A percentile compares a stretch with the other conserved stretches of the same genome.
phyloP scores from a whole-genome alignment of 2,113 vertebrate genomes.

The Bolborhynchus lineola region DNA sequence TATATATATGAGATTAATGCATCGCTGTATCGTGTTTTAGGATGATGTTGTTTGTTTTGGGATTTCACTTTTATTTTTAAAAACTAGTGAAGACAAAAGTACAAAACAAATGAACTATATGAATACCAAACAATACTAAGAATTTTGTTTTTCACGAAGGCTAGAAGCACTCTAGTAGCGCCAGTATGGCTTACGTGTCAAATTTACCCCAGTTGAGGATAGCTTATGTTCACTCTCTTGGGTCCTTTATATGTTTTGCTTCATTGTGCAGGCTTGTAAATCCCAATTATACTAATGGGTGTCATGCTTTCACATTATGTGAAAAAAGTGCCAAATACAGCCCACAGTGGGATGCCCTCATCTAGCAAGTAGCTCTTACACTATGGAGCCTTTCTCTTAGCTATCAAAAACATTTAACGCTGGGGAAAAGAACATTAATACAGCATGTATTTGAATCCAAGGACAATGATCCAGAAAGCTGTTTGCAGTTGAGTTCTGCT shows the following conservation, averaged over 20 bases:
- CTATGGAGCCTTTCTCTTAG: constrained; percentile 42
- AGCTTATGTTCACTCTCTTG: constrained; percentile 54
- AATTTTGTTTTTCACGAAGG: constrained; percentile 8
- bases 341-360: constrained; percentile 49
- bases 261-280: constrained; percentile 65
- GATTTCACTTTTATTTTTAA: background rate
- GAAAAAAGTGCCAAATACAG: constrained; percentile 46
- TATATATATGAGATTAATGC: background rate
- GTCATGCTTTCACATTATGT: constrained; percentile 61
- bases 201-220: constrained; percentile 6
- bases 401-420: constrained; percentile 57
- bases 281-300: constrained; percentile 67
- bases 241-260: constrained; percentile 56
- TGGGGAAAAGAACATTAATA: constrained; percentile 32
- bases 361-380: constrained; percentile 30
- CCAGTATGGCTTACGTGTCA: background rate
- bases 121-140: background rate
- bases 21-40: background rate
- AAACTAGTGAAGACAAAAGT: background rate
- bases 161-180: background rate
- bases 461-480: constrained; percentile 26
- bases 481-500: background rate
- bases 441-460: background rate
- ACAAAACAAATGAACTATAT: background rate
- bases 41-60: background rate